Percentiles rank a stretch among this genome's conserved stretches.
These are phyloP conservation scores for Macroteleia sp. DNA, from an alignment of 2,888 invertebrate species.

Conservation along the genomic window DNA sequence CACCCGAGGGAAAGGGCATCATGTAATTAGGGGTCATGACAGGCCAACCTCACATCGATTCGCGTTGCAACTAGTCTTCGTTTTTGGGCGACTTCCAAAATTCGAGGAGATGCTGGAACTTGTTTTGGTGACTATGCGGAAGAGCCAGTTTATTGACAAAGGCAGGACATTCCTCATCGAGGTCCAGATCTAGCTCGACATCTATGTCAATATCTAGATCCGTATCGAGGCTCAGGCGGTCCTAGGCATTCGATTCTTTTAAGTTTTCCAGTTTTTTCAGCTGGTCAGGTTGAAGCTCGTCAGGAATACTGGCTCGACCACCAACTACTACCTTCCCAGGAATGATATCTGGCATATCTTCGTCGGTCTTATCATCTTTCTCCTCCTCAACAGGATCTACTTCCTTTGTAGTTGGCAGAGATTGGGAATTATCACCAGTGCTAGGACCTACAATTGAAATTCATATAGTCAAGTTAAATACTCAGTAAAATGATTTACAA, in stretches of 20 bases:
- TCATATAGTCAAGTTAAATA: too few species aligned
- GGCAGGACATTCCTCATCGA: slow-evolving; percentile 72
- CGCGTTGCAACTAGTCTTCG: slow-evolving; percentile 71
- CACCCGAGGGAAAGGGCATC: too few species aligned
- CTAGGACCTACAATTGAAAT: slow-evolving; percentile 85
- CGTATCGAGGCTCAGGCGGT: slow-evolving; percentile 80
- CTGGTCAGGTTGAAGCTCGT: slow-evolving; percentile 95
- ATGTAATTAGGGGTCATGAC: slow-evolving; percentile 1
- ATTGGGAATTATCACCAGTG: slow-evolving; percentile 87
- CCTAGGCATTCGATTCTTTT: slow-evolving; percentile 95
- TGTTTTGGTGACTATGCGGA: slow-evolving; percentile 81
- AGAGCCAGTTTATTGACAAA: slow-evolving; percentile 80
- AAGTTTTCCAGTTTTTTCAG: slow-evolving; percentile 94
- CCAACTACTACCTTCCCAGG: slow-evolving; percentile 86
- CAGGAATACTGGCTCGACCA: slow-evolving; percentile 93
- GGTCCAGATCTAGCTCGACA: slow-evolving; percentile 53
- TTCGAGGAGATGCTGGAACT: slow-evolving; percentile 80
- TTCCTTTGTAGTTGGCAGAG: slow-evolving; percentile 77
- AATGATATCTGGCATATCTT: slow-evolving; percentile 73
- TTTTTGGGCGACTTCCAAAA: slow-evolving; percentile 81
- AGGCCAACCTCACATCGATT: slow-evolving; percentile 14
- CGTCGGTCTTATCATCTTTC: slow-evolving; percentile 65
- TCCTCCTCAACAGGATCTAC: slow-evolving; percentile 37
- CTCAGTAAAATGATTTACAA: too few species aligned
- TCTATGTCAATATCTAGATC: slow-evolving; percentile 65